phyloP scores from a whole-genome alignment of 1,140 invertebrate genomes.

The Aphaenogaster ashmeadi region DNA sequence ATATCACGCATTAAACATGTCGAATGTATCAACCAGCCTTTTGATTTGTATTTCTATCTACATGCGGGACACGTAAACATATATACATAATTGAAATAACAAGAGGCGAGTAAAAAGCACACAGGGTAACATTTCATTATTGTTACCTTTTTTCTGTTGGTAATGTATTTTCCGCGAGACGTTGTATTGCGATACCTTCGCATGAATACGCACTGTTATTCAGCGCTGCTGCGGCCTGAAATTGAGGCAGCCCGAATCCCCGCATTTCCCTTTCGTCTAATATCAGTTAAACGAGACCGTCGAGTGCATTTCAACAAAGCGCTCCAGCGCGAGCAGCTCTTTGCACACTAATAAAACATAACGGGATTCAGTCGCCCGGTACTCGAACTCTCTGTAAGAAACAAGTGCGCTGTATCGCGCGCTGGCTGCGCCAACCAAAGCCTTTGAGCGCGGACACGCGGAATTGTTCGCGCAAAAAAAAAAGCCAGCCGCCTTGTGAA shows the following conservation, averaged over 20 bases:
- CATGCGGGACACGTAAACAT: not conserved
- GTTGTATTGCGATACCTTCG: not conserved
- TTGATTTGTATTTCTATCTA: slow-evolving; percentile 13
- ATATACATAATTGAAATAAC: slow-evolving; percentile 5
- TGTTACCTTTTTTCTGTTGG: not conserved
- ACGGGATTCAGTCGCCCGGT: not conserved
- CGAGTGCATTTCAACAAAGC: slow-evolving; percentile 48
- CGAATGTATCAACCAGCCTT: slow-evolving; percentile 24
- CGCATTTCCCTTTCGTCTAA: slow-evolving; percentile 34
- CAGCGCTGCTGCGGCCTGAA: not conserved
- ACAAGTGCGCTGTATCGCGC: not conserved
- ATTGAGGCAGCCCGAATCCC: not conserved
- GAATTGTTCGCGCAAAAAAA: slow-evolving; percentile 19
- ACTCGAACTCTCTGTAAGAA: slow-evolving; percentile 33
- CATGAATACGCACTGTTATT: not conserved
- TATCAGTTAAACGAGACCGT: slow-evolving; percentile 26
- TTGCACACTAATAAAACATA: slow-evolving; percentile 52
- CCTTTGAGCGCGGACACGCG: slow-evolving; percentile 16
- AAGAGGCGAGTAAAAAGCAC: slow-evolving; percentile 6
- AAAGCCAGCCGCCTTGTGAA: not conserved
- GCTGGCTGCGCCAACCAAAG: too few relatives aligned
- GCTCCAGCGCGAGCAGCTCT: slow-evolving; percentile 8
- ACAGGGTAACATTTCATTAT: not conserved
- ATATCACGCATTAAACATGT: slow-evolving; percentile 44
- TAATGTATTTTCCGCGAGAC: not conserved